Conservation (phyloP, 2,888 invertebrate species). For the Drosophila differens region DNA sequence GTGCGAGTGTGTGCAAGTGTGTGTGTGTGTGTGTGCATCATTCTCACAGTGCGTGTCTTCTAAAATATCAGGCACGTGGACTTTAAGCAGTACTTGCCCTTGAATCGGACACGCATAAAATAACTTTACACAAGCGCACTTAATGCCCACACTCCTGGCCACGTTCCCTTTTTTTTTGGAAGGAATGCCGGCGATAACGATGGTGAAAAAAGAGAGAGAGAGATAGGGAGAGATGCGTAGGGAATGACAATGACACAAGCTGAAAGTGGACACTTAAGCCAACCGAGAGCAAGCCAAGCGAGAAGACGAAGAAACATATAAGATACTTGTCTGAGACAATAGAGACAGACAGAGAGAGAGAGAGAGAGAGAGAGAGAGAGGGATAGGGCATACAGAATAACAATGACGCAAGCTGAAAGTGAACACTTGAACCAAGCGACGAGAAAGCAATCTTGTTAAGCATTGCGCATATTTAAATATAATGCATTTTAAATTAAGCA, state of each 20-base stretch:
- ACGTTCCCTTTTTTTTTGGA: not conserved
- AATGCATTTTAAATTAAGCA: not conserved
- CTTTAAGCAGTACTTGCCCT: slow-evolving; percentile 47
- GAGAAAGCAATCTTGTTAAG: not conserved
- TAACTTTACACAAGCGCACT: slow-evolving; percentile 64
- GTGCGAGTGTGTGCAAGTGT: not conserved
- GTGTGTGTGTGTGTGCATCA: not conserved
- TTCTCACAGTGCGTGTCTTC: slow-evolving; percentile 25
- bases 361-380: not conserved
- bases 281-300: not conserved
- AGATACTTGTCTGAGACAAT: not conserved
- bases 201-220: not conserved
- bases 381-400: not conserved
- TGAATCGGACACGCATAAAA: slow-evolving; percentile 64
- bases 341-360: not conserved
- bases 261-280: not conserved
- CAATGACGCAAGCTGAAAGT: not conserved
- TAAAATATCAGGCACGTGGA: slow-evolving; percentile 32
- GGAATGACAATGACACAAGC: slow-evolving; percentile 7
- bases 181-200: not conserved
- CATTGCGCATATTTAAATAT: not conserved
- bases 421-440: not conserved
- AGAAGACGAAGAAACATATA: not conserved
- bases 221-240: not conserved
- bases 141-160: slow-evolving; percentile 26